Conservation (phyloP, 2,113 vertebrate genomes). For the Gallinago undulata region DNA sequence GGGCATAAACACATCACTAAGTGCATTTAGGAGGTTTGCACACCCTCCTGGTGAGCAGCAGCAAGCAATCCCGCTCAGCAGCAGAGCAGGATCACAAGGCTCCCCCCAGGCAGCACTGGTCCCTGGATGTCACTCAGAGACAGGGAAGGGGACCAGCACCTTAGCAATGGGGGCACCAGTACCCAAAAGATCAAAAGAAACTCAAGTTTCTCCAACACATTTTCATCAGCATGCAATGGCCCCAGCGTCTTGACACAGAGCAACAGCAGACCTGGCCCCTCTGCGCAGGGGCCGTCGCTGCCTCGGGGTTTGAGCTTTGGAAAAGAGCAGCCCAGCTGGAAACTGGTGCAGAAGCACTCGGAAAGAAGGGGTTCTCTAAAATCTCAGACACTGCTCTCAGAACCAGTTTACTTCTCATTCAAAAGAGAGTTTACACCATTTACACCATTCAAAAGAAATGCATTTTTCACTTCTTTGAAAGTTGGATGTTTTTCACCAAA, state of each 20-base stretch:
- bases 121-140: background rate
- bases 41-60: background rate
- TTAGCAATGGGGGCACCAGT: background rate
- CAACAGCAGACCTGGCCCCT: background rate
- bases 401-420: background rate
- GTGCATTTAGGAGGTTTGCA: accelerated
- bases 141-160: accelerated
- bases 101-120: background rate
- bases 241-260: background rate
- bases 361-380: background rate
- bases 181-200: background rate
- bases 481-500: background rate
- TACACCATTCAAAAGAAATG: background rate
- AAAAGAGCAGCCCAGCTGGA: background rate
- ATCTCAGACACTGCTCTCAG: background rate
- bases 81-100: background rate
- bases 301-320: background rate
- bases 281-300: accelerated
- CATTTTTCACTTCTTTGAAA: background rate
- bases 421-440: background rate
- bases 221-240: background rate
- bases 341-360: accelerated
- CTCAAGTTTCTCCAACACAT: background rate
- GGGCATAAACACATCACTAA: background rate
- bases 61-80: accelerated